Evolutionary conservation across 92 coral and sea anemone species (phyloP), one percentile per base, ranked within the genome.

Genomic region (Heliopora coerulea): DNA sequence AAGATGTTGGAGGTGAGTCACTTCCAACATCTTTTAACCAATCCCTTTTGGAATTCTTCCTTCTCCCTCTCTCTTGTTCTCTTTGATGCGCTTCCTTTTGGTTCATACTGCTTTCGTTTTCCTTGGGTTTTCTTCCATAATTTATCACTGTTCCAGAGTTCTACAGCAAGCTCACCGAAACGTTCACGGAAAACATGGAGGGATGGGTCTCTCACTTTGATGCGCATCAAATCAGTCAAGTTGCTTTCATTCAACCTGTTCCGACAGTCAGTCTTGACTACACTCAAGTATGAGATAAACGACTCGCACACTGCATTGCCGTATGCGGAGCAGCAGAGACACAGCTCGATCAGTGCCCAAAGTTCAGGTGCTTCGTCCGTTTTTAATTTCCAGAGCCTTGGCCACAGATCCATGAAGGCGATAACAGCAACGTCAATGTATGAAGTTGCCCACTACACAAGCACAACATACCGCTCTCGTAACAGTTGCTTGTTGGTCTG

Each of bases 361-460:
- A n/a, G n/a, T n/a, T n/a, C n/a, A n/a, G n/a, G n/a, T n/a, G n/a
- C n/a, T n/a, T n/a, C n/a, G n/a, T n/a, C n/a, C n/a, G n/a, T 78
- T 84, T 79, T 84, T 40, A 84, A 41, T 73, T 79, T 84, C 65
- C 80, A 56, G 66, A 84, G 77, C 77, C 78, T 65, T 80, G 88
- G 79, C 82, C 88, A 84, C 88, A 84, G 83, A 54, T 74, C 88
- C 81, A 84, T 79, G 73, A 82, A 75, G 28, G 79, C 78, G 62
- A 84, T 79, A 69, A 84, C 82, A 56, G 41, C 73, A 25, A 84
- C 82, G 52, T 66, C 63, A 63, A 84, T 79, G 74, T 80, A 84
- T 62, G 88, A 50, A 56, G 84, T 84, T 56, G 82, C 60, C 80
- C 73, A 79, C 79, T 79, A 84, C 84, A 80, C 75, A 41, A 84